Evolutionary conservation across 1,140 invertebrate genomes (phyloP), one percentile per base, ranked within the genome.

Genomic region (Lucilia sericata): DNA sequence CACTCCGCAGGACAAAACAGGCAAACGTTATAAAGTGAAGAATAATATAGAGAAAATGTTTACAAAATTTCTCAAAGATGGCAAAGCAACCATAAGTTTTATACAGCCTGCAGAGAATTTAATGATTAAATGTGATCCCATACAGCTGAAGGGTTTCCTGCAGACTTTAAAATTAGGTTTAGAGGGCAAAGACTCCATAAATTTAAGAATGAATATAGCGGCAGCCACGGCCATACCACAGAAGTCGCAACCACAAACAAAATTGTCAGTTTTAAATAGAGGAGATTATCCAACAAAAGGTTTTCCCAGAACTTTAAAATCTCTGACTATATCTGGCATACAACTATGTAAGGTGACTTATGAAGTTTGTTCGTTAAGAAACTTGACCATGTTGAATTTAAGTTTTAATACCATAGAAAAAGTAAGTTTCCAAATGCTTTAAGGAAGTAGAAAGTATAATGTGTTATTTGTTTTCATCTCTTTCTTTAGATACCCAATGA

Each of bases 401-500:
- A 95, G 94, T 51, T 92, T 95, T 84, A 98, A 98, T 92, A 92
- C 94, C 83, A 92, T 98, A 55, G 93, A 93, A 81, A 93, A 91
- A 87, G 89, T 88, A 30, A n/a, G 78, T 60, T 34, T 1, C 36
- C 17, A 12, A 17, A 75, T 21, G 49, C 47, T 76, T 51, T 84
- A 42, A 55, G 30, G 75, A 51, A 75, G 75, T 83, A 21, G 3
- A 51, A 83, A 0, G n/a, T 49, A 30, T 30, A 30, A 30, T 30
- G 25, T 30, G 25, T 83, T 17, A 47, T 51, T 70, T 34, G 55
- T 82, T 81, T n/a, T 7, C 25, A 30, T 75, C 34, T 75, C n/a
- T 7, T 34, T 70, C 25, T 80, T 82, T 34, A 90, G 86, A 89
- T 98, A 36, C 97, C 97, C 19, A 91, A 93, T 34, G 95, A 96